phyloP scores from a whole-genome alignment of 2,888 invertebrate genomes.

The Pediacus dermestoides region DNA sequence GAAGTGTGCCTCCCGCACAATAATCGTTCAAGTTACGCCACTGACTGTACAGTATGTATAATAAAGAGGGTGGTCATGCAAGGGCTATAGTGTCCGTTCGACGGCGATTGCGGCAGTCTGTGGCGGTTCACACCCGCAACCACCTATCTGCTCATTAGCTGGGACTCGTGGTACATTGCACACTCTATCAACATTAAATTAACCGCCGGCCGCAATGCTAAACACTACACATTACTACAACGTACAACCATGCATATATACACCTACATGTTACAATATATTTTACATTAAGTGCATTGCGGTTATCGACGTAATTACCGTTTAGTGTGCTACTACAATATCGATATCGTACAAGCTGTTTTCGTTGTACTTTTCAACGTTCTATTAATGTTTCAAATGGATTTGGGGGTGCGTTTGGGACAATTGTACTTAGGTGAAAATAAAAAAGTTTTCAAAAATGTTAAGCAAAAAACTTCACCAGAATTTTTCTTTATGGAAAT shows the following conservation, averaged over 20 bases:
- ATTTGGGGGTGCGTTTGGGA: too few relatives aligned
- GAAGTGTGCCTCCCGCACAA: too few relatives aligned
- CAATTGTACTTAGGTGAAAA: too few relatives aligned
- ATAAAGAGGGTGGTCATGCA: neutral
- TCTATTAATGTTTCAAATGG: too few relatives aligned
- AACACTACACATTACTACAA: constrained; percentile 27
- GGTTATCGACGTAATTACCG: constrained; percentile 16
- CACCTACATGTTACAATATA: constrained; percentile 16
- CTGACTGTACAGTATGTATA: neutral
- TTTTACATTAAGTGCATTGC: constrained; percentile 17
- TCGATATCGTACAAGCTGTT: neutral
- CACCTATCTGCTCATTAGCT: constrained; percentile 40
- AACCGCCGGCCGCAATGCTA: constrained; percentile 33
- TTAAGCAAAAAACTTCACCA: too few relatives aligned
- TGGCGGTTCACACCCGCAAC: constrained; percentile 36
- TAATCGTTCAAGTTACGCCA: too few relatives aligned
- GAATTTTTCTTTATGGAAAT: too few relatives aligned
- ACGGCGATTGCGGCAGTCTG: constrained; percentile 32
- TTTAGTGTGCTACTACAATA: constrained; percentile 5
- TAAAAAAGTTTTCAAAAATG: too few relatives aligned
- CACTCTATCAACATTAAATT: constrained; percentile 42
- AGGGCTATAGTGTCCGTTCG: constrained; percentile 7
- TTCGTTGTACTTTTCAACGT: constrained; percentile 8
- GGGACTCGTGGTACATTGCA: constrained; percentile 33
- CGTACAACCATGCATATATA: constrained; percentile 10